Evolutionary conservation across 1,140 invertebrate species (phyloP), one percentile per base, ranked within the genome.

Genomic region (Anoplophora glabripennis): DNA sequence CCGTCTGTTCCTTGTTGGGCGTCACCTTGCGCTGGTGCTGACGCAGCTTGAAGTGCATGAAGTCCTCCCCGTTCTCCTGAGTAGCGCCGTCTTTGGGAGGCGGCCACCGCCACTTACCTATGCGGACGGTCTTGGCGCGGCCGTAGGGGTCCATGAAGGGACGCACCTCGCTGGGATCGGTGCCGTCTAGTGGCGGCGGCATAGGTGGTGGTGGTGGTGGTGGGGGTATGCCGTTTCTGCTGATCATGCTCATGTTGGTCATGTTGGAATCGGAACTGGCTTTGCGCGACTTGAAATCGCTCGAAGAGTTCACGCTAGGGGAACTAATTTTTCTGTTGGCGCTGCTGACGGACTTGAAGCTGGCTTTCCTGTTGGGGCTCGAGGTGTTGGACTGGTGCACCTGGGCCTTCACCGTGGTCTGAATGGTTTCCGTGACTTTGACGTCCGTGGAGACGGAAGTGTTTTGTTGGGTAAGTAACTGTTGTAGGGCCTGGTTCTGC

Each of bases 21-120:
- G 88, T 90, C 4, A 87, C 85, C 73, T 90, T 89, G 21, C 89
- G 79, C 70, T 92, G 89, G 61, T 87, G 84, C 69, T 93, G 89
- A 17, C 90, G 83, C 82, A 93, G 79, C 77, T 94, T 95, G 66
- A 94, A 94, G 68, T 93, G 91, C 37, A 92, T 86, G 66, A 93
- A 94, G 62, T 87, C 84, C 67, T 86, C 83, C 57, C 86, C 87
- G 7, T 84, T 84, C 49, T 88, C 84, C 64, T 82, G 81, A 8
- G 77, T 86, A 3, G 76, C 81, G 1, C 86, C 86, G 42, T 90
- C 89, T 69, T 90, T 88, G 2, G 90, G 91, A 12, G 95, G 96
- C 28, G 95, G 95, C 94, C 95, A 98, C 51, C 94, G 79, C 90
- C 94, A 96, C 79, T 96, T 96, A 10, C 94, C 95, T 48, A 98